A percentile compares a stretch with the other conserved stretches of the same genome.
These are phyloP conservation scores for Chiroxiphia lanceolata DNA, from an alignment of 2,797 vertebrate species.

Conservation along the genomic window DNA sequence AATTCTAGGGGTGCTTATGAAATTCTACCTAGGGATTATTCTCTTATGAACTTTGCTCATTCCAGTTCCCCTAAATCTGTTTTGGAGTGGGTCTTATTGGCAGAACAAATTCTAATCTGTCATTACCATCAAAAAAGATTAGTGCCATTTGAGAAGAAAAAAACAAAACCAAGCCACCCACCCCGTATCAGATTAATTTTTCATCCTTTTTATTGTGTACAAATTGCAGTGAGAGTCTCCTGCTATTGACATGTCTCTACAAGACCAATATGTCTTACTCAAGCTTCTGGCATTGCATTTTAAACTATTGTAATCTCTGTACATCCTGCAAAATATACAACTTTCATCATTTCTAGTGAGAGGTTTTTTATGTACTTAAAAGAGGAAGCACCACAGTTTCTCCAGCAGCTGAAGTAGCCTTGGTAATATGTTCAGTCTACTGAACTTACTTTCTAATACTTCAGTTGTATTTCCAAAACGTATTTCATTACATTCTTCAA, in stretches of 20 bases:
- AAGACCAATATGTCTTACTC: background rate
- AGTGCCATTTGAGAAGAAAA: background rate
- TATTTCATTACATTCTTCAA: background rate
- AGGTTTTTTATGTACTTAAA: background rate
- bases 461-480: background rate
- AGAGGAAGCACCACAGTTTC: background rate
- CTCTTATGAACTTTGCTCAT: background rate
- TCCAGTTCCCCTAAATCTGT: background rate
- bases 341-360: background rate
- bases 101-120: constrained; percentile 26
- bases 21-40: background rate
- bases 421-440: background rate
- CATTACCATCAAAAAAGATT: background rate
- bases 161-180: background rate
- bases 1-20: background rate
- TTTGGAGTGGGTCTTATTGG: background rate
- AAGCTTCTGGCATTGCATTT: background rate
- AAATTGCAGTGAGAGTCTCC: background rate
- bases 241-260: background rate
- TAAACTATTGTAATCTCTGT: background rate
- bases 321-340: background rate
- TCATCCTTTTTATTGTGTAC: background rate
- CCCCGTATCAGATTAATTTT: background rate
- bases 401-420: background rate
- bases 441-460: background rate